Conservation (phyloP, 2,888 invertebrate genomes). For the Harpalus rubripes region DNA sequence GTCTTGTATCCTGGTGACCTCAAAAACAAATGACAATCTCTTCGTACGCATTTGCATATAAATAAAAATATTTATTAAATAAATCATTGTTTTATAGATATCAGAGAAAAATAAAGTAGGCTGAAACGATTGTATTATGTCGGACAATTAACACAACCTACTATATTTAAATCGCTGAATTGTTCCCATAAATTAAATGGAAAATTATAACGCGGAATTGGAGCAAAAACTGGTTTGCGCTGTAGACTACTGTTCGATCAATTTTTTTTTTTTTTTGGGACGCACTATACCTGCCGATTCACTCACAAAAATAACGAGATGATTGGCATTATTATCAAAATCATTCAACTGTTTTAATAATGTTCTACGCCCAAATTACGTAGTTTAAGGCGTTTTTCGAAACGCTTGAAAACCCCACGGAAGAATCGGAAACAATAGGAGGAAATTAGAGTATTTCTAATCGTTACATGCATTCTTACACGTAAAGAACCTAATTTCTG, state of each 20-base stretch:
- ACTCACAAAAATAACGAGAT: constrained; percentile 43
- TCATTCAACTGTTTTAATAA: constrained; percentile 52
- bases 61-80: constrained; percentile 42
- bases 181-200: constrained; percentile 31
- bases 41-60: constrained; percentile 34
- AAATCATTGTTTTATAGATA: constrained; percentile 49
- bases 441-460: constrained; percentile 31
- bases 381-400: constrained; percentile 26
- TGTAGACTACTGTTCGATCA: constrained; percentile 31
- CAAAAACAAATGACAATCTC: constrained; percentile 58
- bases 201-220: constrained; percentile 43
- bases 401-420: background rate
- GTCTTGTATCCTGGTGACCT: constrained; percentile 58
- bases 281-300: constrained; percentile 48
- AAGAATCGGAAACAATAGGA: constrained; percentile 51
- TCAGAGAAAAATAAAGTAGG: constrained; percentile 59
- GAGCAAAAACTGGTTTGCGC: constrained; percentile 39
- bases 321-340: constrained; percentile 27
- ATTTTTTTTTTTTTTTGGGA: constrained; percentile 20
- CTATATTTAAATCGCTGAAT: constrained; percentile 48
- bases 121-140: constrained; percentile 26
- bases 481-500: constrained; percentile 47
- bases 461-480: constrained; percentile 47
- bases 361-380: constrained; percentile 11
- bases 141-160: constrained; percentile 44